Evolutionary conservation across 2,888 invertebrate genomes (phyloP), one percentile per base, ranked within the genome.

Genomic region (Cryptocephalus moraei): DNA sequence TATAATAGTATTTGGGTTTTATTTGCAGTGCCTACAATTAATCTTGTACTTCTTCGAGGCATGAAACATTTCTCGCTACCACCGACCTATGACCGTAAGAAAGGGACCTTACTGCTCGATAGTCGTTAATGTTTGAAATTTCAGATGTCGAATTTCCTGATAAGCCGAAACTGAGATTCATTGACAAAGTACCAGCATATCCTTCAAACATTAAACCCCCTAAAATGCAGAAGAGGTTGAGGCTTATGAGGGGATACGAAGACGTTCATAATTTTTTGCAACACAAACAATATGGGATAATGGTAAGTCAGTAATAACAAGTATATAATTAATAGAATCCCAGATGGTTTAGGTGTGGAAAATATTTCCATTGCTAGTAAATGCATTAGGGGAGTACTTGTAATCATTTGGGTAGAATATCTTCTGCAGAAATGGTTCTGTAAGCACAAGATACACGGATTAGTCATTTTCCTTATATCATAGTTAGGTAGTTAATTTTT

Each of bases 201-300:
- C 81, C 83, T 1, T 61, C 82, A 0, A 79, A 77, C 50, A 60
- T 85, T 32, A 80, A 80, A 55, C 78, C 88, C 13, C 88, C 85
- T 3, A 92, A 90, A 73, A 91, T 90, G 88, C 83, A 84, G 55
- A 94, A 91, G 63, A 77, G 78, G 45, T 70, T 93, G 2, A 75
- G 78, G n/a, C 80, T 84, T 36, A 92, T 94, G 87, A 75, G 94
- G 65, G 96, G 96, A 0, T 93, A 94, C 0, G 97, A 97, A 70
- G 53, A 67, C 6, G 66, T 92, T 22, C 94, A 97, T 62, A 96
- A 86, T 58, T 78, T 79, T 45, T 73, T 99, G 9, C 76, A 91
- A 49, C 85, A 95, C 61, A 84, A 89, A 62, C 96, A 99, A 63
- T 99, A 81, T 77, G 99, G 94, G 39, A 83, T 99, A 54, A 76